These are phyloP conservation scores for Epinephelus lanceolatus DNA, from an alignment of 2,113 vertebrate species.

Conservation along the genomic window DNA sequence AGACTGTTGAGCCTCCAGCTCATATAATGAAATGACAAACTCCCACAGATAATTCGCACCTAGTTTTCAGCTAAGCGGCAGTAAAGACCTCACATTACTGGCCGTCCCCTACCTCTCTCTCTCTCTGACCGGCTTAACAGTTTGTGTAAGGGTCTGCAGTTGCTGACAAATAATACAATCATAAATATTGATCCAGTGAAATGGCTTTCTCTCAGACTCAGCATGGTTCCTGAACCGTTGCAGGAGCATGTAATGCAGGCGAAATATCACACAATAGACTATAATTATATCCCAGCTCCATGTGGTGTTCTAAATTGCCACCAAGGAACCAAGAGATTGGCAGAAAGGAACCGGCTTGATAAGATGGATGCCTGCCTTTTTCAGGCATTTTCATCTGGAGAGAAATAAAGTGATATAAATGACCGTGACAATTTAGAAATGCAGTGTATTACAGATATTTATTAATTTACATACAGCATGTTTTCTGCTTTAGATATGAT, in stretches of 20 bases:
- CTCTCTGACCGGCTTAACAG: slow-evolving; percentile 30
- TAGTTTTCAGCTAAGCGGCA: slow-evolving; percentile 4
- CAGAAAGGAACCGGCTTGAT: slow-evolving; percentile 53
- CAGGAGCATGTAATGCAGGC: slow-evolving; percentile 69
- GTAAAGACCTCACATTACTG: slow-evolving; percentile 31
- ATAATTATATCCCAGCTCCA: slow-evolving; percentile 70
- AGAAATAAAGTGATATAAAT: slow-evolving; percentile 46
- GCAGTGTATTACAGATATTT: slow-evolving; percentile 5
- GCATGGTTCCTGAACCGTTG: slow-evolving; percentile 61
- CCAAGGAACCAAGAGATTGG: slow-evolving; percentile 60
- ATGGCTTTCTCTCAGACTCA: slow-evolving; percentile 70
- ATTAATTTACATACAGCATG: background rate
- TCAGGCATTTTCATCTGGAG: slow-evolving; percentile 35
- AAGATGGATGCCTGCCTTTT: slow-evolving; percentile 38
- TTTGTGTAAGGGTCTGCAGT: slow-evolving; percentile 56
- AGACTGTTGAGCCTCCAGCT: slow-evolving; percentile 23
- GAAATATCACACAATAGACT: slow-evolving; percentile 72
- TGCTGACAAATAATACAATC: slow-evolving; percentile 72
- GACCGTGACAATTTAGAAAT: slow-evolving; percentile 24
- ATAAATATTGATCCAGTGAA: slow-evolving; percentile 77
- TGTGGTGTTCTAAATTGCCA: slow-evolving; percentile 61
- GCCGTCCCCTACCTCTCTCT: slow-evolving; percentile 12
- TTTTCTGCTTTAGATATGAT: background rate
- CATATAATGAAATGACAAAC: slow-evolving; percentile 25
- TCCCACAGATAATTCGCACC: slow-evolving; percentile 20